A percentile compares a stretch with the other conserved stretches of the same genome.
These are phyloP conservation scores for Aselliscus stoliczkanus DNA, from an alignment of 2,797 vertebrate genomes.

Conservation along the genomic window DNA sequence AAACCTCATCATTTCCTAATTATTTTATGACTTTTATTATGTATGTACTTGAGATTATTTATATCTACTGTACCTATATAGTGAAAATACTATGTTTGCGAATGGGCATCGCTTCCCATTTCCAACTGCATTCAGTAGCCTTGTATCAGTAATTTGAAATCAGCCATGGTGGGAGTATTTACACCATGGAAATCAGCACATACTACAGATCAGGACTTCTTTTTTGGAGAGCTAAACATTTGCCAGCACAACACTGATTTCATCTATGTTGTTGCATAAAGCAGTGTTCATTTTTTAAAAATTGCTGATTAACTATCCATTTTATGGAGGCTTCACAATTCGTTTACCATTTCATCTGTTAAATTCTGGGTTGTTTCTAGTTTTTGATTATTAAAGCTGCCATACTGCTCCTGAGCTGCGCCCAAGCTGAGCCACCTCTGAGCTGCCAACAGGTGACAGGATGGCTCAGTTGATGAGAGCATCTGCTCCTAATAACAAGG, in stretches of 20 bases:
- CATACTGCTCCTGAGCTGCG: no score
- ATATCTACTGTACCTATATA: not conserved
- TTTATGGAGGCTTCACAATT: not conserved
- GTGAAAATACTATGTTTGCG: not conserved
- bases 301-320: not conserved
- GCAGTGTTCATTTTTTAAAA: not conserved
- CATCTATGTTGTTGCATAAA: not conserved
- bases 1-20: not conserved
- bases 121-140: not conserved
- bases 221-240: not conserved
- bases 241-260: not conserved
- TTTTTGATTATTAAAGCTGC: not conserved
- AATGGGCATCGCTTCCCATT: not conserved
- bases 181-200: not conserved
- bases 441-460: no score
- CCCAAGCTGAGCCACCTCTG: no score
- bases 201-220: not conserved
- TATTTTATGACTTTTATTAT: not conserved
- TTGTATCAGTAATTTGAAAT: not conserved
- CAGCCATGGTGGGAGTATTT: not conserved
- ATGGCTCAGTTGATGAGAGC: no score
- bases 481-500: no score
- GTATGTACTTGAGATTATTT: not conserved
- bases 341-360: not conserved
- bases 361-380: not conserved